Evolutionary conservation across 2,888 invertebrate species (phyloP).

Genomic region (Tetranychus piercei): DNA sequence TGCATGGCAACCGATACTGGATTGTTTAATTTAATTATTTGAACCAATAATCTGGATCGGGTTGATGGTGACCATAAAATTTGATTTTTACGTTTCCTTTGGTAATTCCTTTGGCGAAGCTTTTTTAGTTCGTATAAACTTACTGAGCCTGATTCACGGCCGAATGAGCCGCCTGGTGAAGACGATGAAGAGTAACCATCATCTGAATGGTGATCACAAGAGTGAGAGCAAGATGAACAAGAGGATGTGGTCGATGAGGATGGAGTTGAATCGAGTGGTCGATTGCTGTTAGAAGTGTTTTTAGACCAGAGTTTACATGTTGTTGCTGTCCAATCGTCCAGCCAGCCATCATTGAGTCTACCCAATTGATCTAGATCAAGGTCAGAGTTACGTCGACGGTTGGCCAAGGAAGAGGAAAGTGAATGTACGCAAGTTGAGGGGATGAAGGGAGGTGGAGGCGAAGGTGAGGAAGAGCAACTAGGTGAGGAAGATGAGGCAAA

Average conservation of each 20-base stretch:
- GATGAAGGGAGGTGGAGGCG: neutral
- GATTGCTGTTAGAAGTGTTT: neutral
- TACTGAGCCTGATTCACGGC: neutral
- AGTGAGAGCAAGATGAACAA: neutral
- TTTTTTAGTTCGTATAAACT: slow-evolving; percentile 2
- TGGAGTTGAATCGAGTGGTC: neutral
- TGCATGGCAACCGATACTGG: slow-evolving; percentile 15
- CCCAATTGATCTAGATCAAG: neutral
- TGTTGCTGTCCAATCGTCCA: neutral
- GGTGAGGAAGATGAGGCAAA: neutral
- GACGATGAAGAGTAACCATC: slow-evolving; percentile 1
- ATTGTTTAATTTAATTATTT: neutral
- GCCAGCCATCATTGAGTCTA: neutral
- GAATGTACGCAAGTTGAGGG: neutral
- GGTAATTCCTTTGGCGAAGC: slow-evolving; percentile 4
- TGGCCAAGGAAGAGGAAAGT: neutral
- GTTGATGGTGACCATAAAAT: slow-evolving; percentile 5
- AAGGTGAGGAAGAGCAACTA: neutral
- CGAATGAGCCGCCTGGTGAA: neutral
- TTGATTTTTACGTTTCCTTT: neutral
- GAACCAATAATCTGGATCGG: neutral
- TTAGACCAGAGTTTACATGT: neutral
- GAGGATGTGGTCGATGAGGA: neutral
- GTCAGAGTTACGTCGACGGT: slow-evolving; percentile 4
- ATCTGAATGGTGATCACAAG: neutral